Conservation (phyloP, 2,888 invertebrate species). For the Carterocephalus palaemon region DNA sequence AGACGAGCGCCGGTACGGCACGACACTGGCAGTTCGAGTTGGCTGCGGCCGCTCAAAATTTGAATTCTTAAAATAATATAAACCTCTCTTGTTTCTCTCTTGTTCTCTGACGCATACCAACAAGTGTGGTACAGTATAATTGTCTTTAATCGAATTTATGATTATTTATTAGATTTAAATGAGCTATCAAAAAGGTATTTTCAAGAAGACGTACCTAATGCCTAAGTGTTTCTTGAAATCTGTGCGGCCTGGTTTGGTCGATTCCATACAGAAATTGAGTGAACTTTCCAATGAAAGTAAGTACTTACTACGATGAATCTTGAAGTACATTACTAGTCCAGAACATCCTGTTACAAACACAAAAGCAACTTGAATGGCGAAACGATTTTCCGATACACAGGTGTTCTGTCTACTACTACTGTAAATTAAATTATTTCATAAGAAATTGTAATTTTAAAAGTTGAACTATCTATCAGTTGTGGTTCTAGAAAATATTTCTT, state of each 20-base stretch:
- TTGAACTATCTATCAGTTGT: no score
- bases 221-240: conserved; percentile 66
- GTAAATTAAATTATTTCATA: no score
- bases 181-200: conserved; percentile 19
- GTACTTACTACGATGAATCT: conserved; percentile 32
- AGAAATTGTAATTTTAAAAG: no score
- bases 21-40: conserved; percentile 47
- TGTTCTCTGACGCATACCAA: conserved; percentile 58
- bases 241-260: conserved; percentile 47
- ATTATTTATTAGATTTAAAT: conserved; percentile 15
- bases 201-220: conserved; percentile 46
- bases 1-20: conserved; percentile 11
- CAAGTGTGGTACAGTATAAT: conserved; percentile 65
- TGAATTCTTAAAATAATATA: conserved; percentile 60
- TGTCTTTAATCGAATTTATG: conserved; percentile 11
- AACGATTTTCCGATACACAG: no score
- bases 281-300: conserved; percentile 46
- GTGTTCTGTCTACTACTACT: no score
- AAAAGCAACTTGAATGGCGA: no score
- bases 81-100: conserved; percentile 59
- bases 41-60: conserved; percentile 48
- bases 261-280: conserved; percentile 47
- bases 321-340: no score
- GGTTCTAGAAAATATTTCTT: no score
- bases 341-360: no score